Percentiles rank a stretch among this genome's conserved stretches.
phyloP scores from a whole-genome alignment of 2,888 invertebrate species.

The Eubasilissa splendida region DNA sequence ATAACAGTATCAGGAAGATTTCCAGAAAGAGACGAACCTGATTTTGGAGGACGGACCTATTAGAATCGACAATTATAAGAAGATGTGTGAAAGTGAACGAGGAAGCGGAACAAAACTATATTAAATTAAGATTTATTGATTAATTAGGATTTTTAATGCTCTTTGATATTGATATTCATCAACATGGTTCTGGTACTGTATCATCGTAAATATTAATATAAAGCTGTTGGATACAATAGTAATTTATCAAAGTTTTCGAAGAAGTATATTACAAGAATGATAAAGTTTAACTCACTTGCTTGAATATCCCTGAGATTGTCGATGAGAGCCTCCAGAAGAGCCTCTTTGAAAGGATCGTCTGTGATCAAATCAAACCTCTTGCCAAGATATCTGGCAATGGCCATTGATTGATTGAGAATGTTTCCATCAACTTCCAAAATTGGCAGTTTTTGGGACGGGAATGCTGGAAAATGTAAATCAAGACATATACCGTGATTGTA shows the following conservation, averaged over 20 bases:
- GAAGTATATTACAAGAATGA: neutral
- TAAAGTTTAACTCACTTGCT: neutral
- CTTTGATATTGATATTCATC: too few species aligned
- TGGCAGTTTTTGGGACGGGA: conserved; percentile 67
- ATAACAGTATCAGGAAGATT: too few species aligned
- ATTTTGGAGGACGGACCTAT: too few species aligned
- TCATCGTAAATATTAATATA: too few species aligned
- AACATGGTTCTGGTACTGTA: too few species aligned
- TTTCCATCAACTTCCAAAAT: conserved; percentile 68
- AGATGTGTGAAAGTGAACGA: too few species aligned
- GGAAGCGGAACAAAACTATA: too few species aligned
- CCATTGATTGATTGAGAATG: conserved; percentile 66
- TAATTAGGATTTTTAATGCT: too few species aligned
- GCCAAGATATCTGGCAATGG: conserved; percentile 72
- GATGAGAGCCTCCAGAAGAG: conserved; percentile 68
- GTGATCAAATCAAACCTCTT: conserved; percentile 68
- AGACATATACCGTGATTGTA: neutral
- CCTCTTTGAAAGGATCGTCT: conserved; percentile 67
- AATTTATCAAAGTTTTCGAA: neutral
- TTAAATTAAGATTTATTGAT: too few species aligned
- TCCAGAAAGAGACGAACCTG: too few species aligned
- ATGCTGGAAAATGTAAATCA: neutral
- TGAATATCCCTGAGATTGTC: conserved; percentile 67
- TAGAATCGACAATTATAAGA: too few species aligned
- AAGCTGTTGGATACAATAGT: neutral